Evolutionary conservation across 2,797 vertebrate species (phyloP), one percentile per base, ranked within the genome.

Genomic region (Zenarchopterus dispar): DNA sequence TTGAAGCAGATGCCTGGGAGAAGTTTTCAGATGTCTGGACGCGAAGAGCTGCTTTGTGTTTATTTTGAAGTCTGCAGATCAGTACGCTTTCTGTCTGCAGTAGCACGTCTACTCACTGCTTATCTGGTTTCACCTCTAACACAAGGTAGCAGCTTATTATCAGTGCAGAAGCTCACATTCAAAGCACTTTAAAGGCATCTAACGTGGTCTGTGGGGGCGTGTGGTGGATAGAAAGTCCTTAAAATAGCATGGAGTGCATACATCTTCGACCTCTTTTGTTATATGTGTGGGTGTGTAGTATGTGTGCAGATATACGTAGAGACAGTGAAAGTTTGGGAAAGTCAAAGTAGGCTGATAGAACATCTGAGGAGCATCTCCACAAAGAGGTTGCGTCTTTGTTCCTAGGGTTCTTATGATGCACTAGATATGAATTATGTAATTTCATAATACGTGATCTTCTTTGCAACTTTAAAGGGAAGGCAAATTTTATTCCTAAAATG

Each of bases 341-440:
- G 70, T 76, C 83, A 77, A 78, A 86, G 78, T 49, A 68, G 28
- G 55, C 62, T 70, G 85, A 77, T 52, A 69, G 80, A 87, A 90
- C 84, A 84, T 90, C 89, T 86, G 70, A 90, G 65, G 73, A 73
- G 53, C 11, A 59, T 77, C 62, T 87, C 75, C 76, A 87, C 89
- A 91, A 90, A 91, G 90, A 85, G 43, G 3, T 23, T 2, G 49
- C 3, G 56, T 74, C 88, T 92, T 87, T 91, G 88, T 89, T 89
- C 87, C 68, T 65, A 13, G 50, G 65, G 67, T 82, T 88, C 80
- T 82, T 81, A 70, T 72, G 74, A 71, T 65, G 81, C 63, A 36
- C 85, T 59, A 79, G 87, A 83, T 82, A 88, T 91, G 88, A 89
- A 91, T 91, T 89, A 90, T 90, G 84, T 89, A 90, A 90, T 90